Percentiles rank a stretch among this genome's conserved stretches.
These are phyloP conservation scores for Oedothorax gibbosus DNA, from an alignment of 1,140 invertebrate species.

Conservation along the genomic window DNA sequence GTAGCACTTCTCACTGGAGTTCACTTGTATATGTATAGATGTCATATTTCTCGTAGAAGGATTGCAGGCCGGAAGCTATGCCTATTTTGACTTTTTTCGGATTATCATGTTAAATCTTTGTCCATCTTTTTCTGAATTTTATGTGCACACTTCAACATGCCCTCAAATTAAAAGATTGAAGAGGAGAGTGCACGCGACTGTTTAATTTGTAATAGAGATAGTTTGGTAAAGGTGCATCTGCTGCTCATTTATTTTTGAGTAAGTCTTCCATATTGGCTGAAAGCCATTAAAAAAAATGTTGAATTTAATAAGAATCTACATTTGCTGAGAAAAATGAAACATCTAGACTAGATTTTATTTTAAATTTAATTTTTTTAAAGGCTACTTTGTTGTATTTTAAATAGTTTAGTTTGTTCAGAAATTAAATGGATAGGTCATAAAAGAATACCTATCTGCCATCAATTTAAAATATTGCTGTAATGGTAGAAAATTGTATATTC, in stretches of 20 bases:
- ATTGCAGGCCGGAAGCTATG: conserved; percentile 1
- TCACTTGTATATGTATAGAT: conserved; percentile 27
- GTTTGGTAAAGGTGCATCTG: conserved; percentile 1
- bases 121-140: conserved; percentile 23
- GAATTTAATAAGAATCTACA: not conserved
- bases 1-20: conserved; percentile 22
- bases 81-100: conserved; percentile 7
- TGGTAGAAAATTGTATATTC: too few relatives aligned
- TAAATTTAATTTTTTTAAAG: too few relatives aligned
- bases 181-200: not conserved
- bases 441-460: too few relatives aligned
- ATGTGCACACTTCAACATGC: conserved; percentile 6
- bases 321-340: not conserved
- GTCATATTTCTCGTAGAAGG: conserved; percentile 45
- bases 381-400: too few relatives aligned
- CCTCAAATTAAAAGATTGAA: conserved; percentile 8
- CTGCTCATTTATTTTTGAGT: conserved; percentile 22
- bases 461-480: too few relatives aligned
- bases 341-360: too few relatives aligned
- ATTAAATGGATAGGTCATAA: too few relatives aligned
- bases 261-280: conserved; percentile 10
- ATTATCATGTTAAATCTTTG: conserved; percentile 11
- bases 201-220: not conserved
- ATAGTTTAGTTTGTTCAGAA: too few relatives aligned
- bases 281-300: conserved; percentile 18